phyloP scores from a whole-genome alignment of 2,113 vertebrate species.

The Candoia aspera region DNA sequence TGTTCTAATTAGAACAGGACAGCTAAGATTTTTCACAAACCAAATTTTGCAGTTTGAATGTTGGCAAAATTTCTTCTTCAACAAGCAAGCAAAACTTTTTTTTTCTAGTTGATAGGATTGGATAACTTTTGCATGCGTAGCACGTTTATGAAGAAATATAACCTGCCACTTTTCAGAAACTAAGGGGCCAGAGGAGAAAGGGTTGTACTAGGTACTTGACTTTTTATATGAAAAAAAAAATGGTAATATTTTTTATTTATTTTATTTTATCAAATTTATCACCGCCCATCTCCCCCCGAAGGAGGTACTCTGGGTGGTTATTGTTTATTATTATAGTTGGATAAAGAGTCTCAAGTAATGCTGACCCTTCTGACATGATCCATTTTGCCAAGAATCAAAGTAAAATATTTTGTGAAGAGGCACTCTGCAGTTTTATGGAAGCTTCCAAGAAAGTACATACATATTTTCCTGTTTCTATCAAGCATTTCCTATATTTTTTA shows the following conservation, averaged over 20 bases:
- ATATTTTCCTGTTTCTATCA: background rate
- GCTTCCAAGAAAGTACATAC: background rate
- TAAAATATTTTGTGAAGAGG: background rate
- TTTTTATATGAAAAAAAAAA: background rate
- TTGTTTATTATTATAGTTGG: background rate
- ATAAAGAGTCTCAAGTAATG: background rate
- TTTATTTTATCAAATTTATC: too few species aligned
- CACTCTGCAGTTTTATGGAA: background rate
- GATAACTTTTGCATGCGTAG: background rate
- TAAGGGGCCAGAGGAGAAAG: too few species aligned
- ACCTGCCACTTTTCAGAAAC: background rate
- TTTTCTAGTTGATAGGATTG: background rate
- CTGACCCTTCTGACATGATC: background rate
- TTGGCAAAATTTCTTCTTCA: background rate
- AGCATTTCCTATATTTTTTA: background rate
- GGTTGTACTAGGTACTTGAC: background rate
- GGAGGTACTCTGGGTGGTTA: too few species aligned
- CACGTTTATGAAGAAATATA: background rate
- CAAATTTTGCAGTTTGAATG: background rate
- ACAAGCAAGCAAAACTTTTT: background rate
- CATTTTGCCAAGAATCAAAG: background rate
- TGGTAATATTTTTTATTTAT: background rate
- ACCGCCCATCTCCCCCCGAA: too few species aligned
- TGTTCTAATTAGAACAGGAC: background rate
- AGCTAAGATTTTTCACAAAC: background rate